Base-by-base conservation (phyloP, 2,113 vertebrate species). In the Sinocyclocheilus anshuiensis region DNA sequence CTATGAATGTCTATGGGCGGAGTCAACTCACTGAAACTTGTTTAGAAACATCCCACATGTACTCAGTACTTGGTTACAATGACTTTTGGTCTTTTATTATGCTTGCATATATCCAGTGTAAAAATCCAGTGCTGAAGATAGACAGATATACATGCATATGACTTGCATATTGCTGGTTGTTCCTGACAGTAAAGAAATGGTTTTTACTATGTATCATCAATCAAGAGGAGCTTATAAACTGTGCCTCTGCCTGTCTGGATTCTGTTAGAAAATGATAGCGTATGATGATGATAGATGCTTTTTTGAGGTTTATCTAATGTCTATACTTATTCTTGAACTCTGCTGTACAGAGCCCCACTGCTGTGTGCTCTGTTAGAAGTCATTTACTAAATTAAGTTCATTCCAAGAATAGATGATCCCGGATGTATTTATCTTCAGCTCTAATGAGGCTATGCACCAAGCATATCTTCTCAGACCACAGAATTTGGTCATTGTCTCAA, bases 361-460 rank as follows among this genome's bases (percentile, higher is more conserved):
- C 90, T 87, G 86, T 53, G 86, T 89, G 93, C 88, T 91, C 90
- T 91, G 80, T 84, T 78, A 91, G 89, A 89, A 91, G 90, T 91
- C 81, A 88, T 81, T 76, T 84, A 86, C 86, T 87, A 92, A 92
- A 91, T 92, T 24, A 92, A 90, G 90, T 90, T 88, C 82, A 53
- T 90, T 91, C 91, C 89, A 92, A 91, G 90, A 93, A 93, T 93
- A 92, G 85, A 81, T 6, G n/a, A 89, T 53, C 15, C 57, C 24
- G 91, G 75, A 80, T 82, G 86, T 81, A 81, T 86, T 85, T 79
- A 63, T 78, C 81, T 84, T 85, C 78, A 57, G 83, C 42, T 33
- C 55, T 74, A 84, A 63, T 84, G 71, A 77, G 83, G 83, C 48
- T 39, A 84, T 29, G 26, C 50, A 75, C 15, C 22, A 50, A 45